Base-by-base conservation (phyloP, 2,113 vertebrate genomes). In the Calcarius ornatus region DNA sequence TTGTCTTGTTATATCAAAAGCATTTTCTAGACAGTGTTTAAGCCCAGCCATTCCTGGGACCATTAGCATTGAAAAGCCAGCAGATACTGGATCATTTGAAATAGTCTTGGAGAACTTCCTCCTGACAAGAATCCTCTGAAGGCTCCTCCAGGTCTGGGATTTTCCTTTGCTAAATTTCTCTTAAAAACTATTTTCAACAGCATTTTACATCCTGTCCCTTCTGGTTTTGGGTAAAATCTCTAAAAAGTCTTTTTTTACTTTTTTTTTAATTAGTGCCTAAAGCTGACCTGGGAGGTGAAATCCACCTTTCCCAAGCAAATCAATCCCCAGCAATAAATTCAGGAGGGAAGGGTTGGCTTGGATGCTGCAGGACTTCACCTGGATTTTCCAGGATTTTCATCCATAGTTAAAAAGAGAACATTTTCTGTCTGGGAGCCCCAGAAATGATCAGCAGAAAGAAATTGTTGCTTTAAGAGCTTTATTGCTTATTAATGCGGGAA, bases 51-150 rank as follows among this genome's bases (percentile, higher is more conserved):
- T 96, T 97, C 75, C 91, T 42, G 48, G 82, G 31, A 86, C 77
- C 30, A 40, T 90, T 87, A 72, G 28, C 53, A 83, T 90, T 94
- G 86, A 57, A 95, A 96, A 96, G 76, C 60, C 78, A 94, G 92
- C 81, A 88, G 69, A 65, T 85, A 48, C 17, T 75, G 43, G 59
- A 12, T 86, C 71, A 88, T 92, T 92, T 81, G 57, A 75, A 79
- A 75, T 37, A 30, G 38, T 59, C 79, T n/a, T 89, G 56, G 70
- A 16, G 75, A 83, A 78, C 51, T 91, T 85, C 61, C 71, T 91
- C 40, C 73, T 87, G 82, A 94, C 13, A 81, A 66, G 73, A 76
- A 77, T 50, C 24, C 25, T 92, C 79, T 63, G 66, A 94, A 76
- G 81, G 47, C 64, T 73, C 35, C 13, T 65, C 60, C 54, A 37